A percentile compares a stretch with the other conserved stretches of the same genome.
Evolutionary conservation across 2,888 invertebrate genomes (phyloP).

Genomic region (Cataglyphis livida): DNA sequence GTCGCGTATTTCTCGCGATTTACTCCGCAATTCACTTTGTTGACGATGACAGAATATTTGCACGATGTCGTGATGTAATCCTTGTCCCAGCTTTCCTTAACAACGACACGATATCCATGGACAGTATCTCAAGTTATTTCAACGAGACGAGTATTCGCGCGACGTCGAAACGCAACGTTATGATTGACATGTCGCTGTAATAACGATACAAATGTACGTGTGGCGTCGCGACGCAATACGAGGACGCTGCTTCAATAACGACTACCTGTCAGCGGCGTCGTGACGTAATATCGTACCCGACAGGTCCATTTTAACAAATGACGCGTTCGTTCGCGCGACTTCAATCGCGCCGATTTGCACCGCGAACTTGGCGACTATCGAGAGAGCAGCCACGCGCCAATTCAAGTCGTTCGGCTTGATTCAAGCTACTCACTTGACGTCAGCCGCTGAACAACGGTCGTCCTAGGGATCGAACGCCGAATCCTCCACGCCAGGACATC

Average conservation of each 20-base stretch:
- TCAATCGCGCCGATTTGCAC: background rate
- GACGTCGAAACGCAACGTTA: background rate
- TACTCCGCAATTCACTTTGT: background rate
- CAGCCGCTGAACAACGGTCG: background rate
- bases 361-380: background rate
- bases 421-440: slow-evolving; percentile 6
- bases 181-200: background rate
- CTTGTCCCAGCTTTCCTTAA: background rate
- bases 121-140: background rate
- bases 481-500: slow-evolving; percentile 18
- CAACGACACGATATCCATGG: background rate
- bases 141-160: background rate
- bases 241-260: background rate
- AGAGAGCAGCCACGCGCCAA: background rate
- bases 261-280: background rate
- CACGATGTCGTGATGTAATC: background rate
- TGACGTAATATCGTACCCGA: slow-evolving; percentile 5
- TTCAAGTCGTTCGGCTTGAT: background rate
- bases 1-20: background rate
- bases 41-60: background rate
- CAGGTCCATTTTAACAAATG: slow-evolving; percentile 31
- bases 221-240: background rate
- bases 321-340: background rate
- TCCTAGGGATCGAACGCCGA: slow-evolving; percentile 8
- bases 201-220: background rate